Base-by-base conservation (phyloP, 2,113 vertebrate genomes). In the Mohoua ochrocephala region DNA sequence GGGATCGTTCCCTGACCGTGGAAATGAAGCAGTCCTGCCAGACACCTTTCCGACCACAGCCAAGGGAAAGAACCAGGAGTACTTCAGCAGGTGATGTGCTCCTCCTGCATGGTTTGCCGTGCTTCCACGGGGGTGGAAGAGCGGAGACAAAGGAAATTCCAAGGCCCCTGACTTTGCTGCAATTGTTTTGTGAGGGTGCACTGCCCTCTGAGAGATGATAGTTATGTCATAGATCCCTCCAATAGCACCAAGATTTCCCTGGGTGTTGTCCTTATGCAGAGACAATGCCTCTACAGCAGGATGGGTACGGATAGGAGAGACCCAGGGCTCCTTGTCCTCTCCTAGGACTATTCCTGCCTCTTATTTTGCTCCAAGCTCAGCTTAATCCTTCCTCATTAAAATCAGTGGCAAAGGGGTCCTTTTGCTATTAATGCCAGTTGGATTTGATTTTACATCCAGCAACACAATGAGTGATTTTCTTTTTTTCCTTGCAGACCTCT, bases 1-100 rank as follows among this genome's bases (percentile, higher is more conserved):
- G 41, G 50, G n/a, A 9, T 42, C 4, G 1, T 33, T 64, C 17
- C 35, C 67, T 2, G 2, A 3, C 3, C 0, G 2, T 10, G 53
- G 57, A 21, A 71, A 12, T 26, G 33, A 33, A 31, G 68, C 61
- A 31, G 11, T 42, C 24, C 50, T 47, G 27, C 30, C 0, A 0
- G 41, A 13, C 5, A 3, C 9, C 45, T 30, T 31, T 10, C 35
- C 15, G 3, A 20, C 31, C n/a, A 27, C 2, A 7, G n/a, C 52
- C 67, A 24, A 21, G 65, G 60, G 65, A 31, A 9, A 18, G 30
- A 39, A 6, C 6, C 37, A 21, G 3, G 2, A 5, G 18, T 8
- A 2, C 31, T 47, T 42, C 63, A 41, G 49, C 12, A 33, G 60
- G 14, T 8, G 50, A 60, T 13, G 9, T 1, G 0, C 35, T 68